phyloP scores from a whole-genome alignment of 2,888 invertebrate species.

The Pterobdella sp. region DNA sequence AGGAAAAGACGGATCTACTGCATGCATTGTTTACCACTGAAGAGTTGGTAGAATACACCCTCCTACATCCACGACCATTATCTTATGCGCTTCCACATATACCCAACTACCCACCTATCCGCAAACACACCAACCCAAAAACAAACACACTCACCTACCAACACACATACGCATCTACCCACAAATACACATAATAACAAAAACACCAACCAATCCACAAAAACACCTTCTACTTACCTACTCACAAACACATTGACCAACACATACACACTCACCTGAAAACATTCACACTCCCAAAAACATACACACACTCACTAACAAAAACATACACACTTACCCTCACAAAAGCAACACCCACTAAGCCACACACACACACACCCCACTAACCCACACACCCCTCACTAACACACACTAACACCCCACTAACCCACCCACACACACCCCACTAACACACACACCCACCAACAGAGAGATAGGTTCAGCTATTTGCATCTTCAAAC shows the following conservation, averaged over 20 bases:
- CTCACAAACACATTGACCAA: neutral
- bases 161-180: no score
- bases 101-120: no score
- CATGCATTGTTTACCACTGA: no score
- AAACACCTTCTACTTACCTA: neutral
- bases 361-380: neutral
- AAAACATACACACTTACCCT: neutral
- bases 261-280: neutral
- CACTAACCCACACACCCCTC: neutral
- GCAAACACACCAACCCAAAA: no score
- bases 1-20: no score
- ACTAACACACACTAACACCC: neutral
- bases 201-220: no score
- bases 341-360: neutral
- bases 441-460: neutral
- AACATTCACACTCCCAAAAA: neutral
- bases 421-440: neutral
- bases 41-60: no score
- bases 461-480: neutral
- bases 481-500: neutral
- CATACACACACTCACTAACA: neutral
- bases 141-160: no score
- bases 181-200: no score
- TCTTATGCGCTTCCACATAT: no score
- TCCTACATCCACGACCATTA: no score